Evolutionary conservation across 1,140 invertebrate genomes (phyloP), one percentile per base, ranked within the genome.

Genomic region (Heliconius melpomene): DNA sequence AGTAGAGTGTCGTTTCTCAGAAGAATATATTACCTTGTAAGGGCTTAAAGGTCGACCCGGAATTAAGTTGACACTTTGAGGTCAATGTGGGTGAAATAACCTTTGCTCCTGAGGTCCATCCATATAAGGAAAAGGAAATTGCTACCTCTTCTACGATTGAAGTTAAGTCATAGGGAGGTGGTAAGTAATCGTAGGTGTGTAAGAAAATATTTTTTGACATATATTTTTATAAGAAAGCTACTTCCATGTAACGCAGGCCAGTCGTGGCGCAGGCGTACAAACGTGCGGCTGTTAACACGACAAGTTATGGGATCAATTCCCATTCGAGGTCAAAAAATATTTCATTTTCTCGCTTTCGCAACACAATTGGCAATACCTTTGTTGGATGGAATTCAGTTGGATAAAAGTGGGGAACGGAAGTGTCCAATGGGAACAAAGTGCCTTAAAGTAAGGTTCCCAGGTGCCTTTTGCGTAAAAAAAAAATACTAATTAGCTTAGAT

Each of bases 21-120:
- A 66, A 66, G 60, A 66, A 66, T 66, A 66, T 66, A 66, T 66
- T 66, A 29, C 60, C 26, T 26, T 29, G 2, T 66, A 57, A 60
- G 54, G 54, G 9, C n/a, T 60, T 60, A 60, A 7, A 66, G 60
- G 60, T 66, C 26, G 26, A 6, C 23, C 26, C 60, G 26, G 60
- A 29, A 66, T 29, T 66, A 66, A 26, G 60, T 66, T 66, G 60
- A 66, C 60, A 66, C 23, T 66, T 66, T 66, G 60, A 29, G 60
- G 60, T 66, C 60, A 66, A 66, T 7, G 23, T 26, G 60, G 60
- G 23, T 66, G 9, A 26, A 52, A 29, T 1, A 29, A 66, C 60
- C 60, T 66, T 66, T 66, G 60, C 3, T 66, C 60, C 23, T 29
- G 1, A 9, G 26, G 9, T 66, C 3, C 60, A 66, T n/a, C 3